Percentiles rank a stretch among this genome's conserved stretches.
Conservation (phyloP, 64 coral and sea anemone genomes). For the Stichodactyla mertensii region DNA sequence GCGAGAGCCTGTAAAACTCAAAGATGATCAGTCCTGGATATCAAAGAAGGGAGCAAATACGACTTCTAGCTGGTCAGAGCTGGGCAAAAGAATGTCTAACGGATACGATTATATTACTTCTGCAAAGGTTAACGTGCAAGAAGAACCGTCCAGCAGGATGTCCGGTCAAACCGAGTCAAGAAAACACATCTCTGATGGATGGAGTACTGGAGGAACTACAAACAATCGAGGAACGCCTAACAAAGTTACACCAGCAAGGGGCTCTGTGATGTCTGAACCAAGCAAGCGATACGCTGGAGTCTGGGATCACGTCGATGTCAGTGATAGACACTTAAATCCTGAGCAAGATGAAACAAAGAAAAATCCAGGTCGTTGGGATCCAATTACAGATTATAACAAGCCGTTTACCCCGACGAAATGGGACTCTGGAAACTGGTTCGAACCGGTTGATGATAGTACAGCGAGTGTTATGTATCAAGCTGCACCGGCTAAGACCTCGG, state of each 20-base stretch:
- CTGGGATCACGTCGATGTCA: not conserved
- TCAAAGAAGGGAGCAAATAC: not conserved
- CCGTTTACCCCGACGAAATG: not conserved
- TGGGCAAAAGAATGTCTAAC: not conserved
- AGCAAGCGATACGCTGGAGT: not conserved
- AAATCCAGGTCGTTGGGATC: not conserved
- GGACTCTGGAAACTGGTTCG: conserved; percentile 23
- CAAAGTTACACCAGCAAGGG: not conserved
- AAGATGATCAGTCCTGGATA: not conserved
- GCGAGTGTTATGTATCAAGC: not conserved
- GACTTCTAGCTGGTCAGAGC: not conserved
- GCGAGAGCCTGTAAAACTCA: not conserved
- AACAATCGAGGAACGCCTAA: not conserved
- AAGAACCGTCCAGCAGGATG: not conserved
- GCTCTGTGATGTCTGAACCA: not conserved
- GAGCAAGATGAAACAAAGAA: not conserved
- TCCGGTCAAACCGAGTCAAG: not conserved
- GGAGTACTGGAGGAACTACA: not conserved
- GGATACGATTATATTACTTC: not conserved
- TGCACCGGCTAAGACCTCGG: not conserved
- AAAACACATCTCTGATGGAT: not conserved
- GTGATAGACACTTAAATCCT: not conserved
- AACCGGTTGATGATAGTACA: not conserved
- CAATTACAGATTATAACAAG: not conserved
- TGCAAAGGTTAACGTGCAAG: not conserved